These are phyloP conservation scores for Escarpia spicata DNA, from an alignment of 2,888 invertebrate genomes.

Conservation along the genomic window DNA sequence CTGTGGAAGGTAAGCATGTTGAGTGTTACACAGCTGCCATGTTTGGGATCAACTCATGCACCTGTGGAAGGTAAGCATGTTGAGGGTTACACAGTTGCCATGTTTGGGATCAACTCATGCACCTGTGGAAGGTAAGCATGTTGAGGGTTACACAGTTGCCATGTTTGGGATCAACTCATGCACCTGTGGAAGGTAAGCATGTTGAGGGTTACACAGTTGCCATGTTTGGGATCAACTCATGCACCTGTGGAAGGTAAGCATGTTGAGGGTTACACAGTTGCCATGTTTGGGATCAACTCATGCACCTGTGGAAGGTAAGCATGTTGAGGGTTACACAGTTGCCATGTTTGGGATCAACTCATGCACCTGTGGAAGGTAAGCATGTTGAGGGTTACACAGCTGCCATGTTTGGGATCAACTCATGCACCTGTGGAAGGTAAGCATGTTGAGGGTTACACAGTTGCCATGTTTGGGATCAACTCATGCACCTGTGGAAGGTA, in stretches of 20 bases:
- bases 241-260: conserved; percentile 67
- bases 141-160: too few relatives aligned
- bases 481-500: conserved; percentile 73
- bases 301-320: conserved; percentile 69
- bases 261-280: too few relatives aligned
- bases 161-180: conserved; percentile 85
- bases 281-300: conserved; percentile 84
- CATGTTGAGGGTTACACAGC: too few relatives aligned
- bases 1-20: conserved; percentile 57
- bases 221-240: conserved; percentile 85
- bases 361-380: conserved; percentile 69
- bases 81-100: too few relatives aligned
- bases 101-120: conserved; percentile 83
- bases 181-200: conserved; percentile 65
- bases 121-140: conserved; percentile 66
- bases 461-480: conserved; percentile 82
- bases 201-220: too few relatives aligned
- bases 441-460: too few relatives aligned
- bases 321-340: too few relatives aligned
- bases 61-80: conserved; percentile 64
- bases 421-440: conserved; percentile 71
- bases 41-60: conserved; percentile 83
- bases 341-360: conserved; percentile 86
- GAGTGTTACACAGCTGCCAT: conserved; percentile 33
- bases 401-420: conserved; percentile 84